phyloP scores from a whole-genome alignment of 1,140 invertebrate genomes.

The Daktulosphaira vitifoliae region DNA sequence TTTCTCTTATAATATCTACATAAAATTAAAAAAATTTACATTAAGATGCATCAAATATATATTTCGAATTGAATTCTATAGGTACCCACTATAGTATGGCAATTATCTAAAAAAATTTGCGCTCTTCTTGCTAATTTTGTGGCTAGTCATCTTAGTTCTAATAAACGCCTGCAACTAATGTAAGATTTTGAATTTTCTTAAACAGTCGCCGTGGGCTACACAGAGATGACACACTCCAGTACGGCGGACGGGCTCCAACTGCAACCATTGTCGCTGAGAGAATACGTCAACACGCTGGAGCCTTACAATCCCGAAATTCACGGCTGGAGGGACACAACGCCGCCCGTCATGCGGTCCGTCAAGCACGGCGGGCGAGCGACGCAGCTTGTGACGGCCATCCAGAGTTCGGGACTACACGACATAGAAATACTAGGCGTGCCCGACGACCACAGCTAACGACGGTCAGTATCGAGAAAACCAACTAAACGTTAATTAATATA shows the following conservation, averaged over 20 bases:
- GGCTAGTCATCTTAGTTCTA: too few species aligned
- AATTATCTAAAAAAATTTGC: too few species aligned
- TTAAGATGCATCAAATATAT: too few species aligned
- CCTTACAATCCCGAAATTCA: slow-evolving; percentile 39
- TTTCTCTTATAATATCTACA: too few species aligned
- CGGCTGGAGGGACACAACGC: slow-evolving; percentile 39
- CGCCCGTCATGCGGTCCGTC: slow-evolving; percentile 30
- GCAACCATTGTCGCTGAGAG: slow-evolving; percentile 37
- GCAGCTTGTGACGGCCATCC: slow-evolving; percentile 6
- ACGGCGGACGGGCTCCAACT: slow-evolving; percentile 28
- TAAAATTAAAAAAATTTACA: too few species aligned
- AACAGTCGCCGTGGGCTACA: slow-evolving; percentile 13
- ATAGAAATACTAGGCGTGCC: slow-evolving; percentile 22
- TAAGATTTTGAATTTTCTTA: too few species aligned
- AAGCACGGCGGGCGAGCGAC: slow-evolving; percentile 18
- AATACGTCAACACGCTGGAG: slow-evolving; percentile 38
- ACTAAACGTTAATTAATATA: too few species aligned
- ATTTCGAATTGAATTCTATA: too few species aligned
- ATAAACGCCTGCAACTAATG: too few species aligned
- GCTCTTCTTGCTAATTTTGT: too few species aligned
- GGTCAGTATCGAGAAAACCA: not conserved
- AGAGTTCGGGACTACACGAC: slow-evolving; percentile 15
- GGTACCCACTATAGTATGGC: too few species aligned
- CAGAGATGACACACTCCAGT: slow-evolving; percentile 13
- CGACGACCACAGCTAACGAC: slow-evolving; percentile 26